Evolutionary conservation across 2,888 invertebrate species (phyloP), one percentile per base, ranked within the genome.

Genomic region (Habroteleia sp.): DNA sequence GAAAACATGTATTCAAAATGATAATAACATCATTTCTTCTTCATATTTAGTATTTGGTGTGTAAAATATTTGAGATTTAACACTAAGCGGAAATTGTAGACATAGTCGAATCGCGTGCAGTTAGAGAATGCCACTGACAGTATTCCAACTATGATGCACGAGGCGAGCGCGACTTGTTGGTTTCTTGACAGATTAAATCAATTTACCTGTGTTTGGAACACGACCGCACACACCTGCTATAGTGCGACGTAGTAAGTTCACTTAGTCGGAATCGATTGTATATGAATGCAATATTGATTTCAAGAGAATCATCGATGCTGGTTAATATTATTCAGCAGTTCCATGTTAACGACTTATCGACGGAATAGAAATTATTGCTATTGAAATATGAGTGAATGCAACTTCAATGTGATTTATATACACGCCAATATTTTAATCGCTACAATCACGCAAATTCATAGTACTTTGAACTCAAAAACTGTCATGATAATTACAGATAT

Each of bases 81-180:
- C 79, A 78, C 82, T 79, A 73, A 74, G 79, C 81, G 82, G 83
- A 83, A 82, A 83, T 82, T 83, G 82, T 82, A 81, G 76, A 83
- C 81, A 80, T 81, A 80, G 77, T 77, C 66, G 74, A 81, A 83
- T 84, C 82, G 83, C 83, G 84, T 82, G 83, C 82, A 81, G 79
- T 69, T 79, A 81, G 79, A 82, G 81, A 81, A 81, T 84, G 85
- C 82, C 79, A 82, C 81, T 83, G 85, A 84, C 85, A 83, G 81
- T 77, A 46, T 77, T 80, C 76, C 76, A 79, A 78, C 78, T 68
- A 74, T 77, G 80, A 79, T 78, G 65, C 77, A 76, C 66, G 74
- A 71, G 72, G 63, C 39, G 58, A 54, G 58, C 54, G 72, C 65
- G 66, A 77, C 68, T 54, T 58, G 69, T 52, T 42, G 60, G 63